Conservation (phyloP, 2,888 invertebrate species). For the Athalia rosae region DNA sequence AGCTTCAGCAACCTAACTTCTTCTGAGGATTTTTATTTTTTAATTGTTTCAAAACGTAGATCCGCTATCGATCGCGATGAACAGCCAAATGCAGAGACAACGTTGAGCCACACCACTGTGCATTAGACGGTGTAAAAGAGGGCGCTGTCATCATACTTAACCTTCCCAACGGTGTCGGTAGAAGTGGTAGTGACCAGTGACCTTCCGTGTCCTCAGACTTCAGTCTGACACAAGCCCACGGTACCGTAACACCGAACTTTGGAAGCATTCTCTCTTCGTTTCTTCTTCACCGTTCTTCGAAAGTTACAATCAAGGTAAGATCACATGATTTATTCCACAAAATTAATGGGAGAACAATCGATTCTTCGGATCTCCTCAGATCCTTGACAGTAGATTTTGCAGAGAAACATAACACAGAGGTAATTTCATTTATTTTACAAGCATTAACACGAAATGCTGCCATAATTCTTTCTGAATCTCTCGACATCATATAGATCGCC, state of each 20-base stretch:
- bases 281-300: conserved; percentile 27
- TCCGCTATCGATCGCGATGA: neutral
- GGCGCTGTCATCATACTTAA: conserved; percentile 22
- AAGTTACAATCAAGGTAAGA: conserved; percentile 44
- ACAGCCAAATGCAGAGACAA: neutral
- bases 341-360: neutral
- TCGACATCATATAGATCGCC: too few species aligned
- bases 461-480: too few species aligned
- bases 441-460: too few species aligned
- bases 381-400: too few species aligned
- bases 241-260: conserved; percentile 41
- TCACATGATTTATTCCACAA: neutral
- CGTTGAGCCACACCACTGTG: conserved; percentile 6
- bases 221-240: conserved; percentile 56
- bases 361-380: neutral
- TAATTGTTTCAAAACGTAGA: too few species aligned
- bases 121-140: conserved; percentile 26
- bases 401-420: too few species aligned
- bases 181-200: conserved; percentile 60
- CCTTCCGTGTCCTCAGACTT: conserved; percentile 64
- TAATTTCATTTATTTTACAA: too few species aligned
- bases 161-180: conserved; percentile 32
- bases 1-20: too few species aligned
- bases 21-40: too few species aligned
- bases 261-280: conserved; percentile 17